A percentile compares a stretch with the other conserved stretches of the same genome.
These are phyloP conservation scores for Mugil cephalus DNA, from an alignment of 2,113 vertebrate species.

Conservation along the genomic window DNA sequence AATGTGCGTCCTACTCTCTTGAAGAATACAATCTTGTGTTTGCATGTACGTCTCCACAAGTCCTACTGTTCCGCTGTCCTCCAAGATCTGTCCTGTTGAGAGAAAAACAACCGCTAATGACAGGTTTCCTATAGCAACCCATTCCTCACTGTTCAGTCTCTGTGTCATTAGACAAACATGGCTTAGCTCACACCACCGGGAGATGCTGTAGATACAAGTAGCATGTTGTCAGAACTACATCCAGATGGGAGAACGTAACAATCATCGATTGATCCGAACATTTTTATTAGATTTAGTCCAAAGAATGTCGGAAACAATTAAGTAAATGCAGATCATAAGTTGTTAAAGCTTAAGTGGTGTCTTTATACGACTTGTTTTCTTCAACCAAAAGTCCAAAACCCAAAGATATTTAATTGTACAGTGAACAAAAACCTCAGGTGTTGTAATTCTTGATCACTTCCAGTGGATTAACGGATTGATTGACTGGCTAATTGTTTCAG, in stretches of 20 bases:
- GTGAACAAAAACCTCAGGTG: no score
- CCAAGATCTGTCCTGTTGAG: conserved; percentile 26
- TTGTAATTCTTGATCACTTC: not conserved
- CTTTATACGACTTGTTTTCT: not conserved
- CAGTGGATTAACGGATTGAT: not conserved
- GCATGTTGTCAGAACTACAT: conserved; percentile 5
- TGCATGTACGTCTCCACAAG: conserved; percentile 8
- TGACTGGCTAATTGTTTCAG: not conserved
- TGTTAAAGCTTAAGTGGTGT: not conserved
- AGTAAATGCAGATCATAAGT: not conserved
- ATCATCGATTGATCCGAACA: not conserved
- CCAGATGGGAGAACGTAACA: not conserved
- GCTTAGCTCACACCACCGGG: conserved; percentile 17
- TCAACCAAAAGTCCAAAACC: not conserved
- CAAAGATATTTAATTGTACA: no score
- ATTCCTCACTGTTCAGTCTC: conserved; percentile 55
- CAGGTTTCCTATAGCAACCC: conserved; percentile 63
- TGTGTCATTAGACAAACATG: conserved; percentile 53
- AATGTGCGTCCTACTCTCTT: not conserved
- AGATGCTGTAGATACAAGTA: conserved; percentile 4
- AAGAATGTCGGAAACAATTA: not conserved
- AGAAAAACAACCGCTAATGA: conserved; percentile 70
- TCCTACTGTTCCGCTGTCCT: conserved; percentile 21
- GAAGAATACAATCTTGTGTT: not conserved
- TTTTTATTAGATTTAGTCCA: not conserved